Conservation (phyloP, 1,140 invertebrate genomes). For the Lepidostoma basale region DNA sequence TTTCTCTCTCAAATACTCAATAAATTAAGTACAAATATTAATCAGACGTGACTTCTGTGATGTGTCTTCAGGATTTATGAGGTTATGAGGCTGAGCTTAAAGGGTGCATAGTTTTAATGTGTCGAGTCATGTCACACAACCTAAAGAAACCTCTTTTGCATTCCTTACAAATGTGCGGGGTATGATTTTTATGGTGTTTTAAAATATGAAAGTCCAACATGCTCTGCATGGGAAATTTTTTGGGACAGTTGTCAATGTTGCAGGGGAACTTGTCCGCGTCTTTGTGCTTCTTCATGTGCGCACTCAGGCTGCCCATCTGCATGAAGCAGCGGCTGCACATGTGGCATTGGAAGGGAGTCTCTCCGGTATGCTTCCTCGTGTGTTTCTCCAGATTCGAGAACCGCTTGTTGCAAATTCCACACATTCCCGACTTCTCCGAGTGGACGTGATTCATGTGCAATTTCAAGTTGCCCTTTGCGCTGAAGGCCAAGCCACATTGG, state of each 20-base stretch:
- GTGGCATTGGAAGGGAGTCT: slow-evolving; percentile 72
- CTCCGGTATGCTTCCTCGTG: slow-evolving; percentile 72
- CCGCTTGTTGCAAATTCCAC: slow-evolving; percentile 60
- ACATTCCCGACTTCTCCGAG: slow-evolving; percentile 45
- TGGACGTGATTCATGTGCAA: slow-evolving; percentile 39
- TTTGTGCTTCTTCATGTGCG: slow-evolving; percentile 66
- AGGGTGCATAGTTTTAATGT: slow-evolving; percentile 14
- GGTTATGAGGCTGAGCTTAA: too few species aligned
- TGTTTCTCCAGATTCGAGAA: slow-evolving; percentile 71
- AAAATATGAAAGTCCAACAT: slow-evolving; percentile 41
- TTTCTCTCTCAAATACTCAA: too few species aligned
- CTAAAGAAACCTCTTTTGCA: slow-evolving; percentile 37
- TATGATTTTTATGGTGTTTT: slow-evolving; percentile 41
- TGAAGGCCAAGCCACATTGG: slow-evolving; percentile 67
- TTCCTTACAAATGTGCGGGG: slow-evolving; percentile 15
- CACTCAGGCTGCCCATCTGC: slow-evolving; percentile 49
- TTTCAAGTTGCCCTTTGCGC: slow-evolving; percentile 58
- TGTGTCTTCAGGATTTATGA: too few species aligned
- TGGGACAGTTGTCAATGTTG: slow-evolving; percentile 15
- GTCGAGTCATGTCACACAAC: slow-evolving; percentile 9
- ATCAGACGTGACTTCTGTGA: too few species aligned
- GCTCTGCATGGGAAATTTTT: slow-evolving; percentile 29
- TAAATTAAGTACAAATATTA: too few species aligned
- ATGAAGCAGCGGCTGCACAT: slow-evolving; percentile 54
- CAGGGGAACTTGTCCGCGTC: slow-evolving; percentile 34